Evolutionary conservation across 2,797 vertebrate species (phyloP).

Genomic region (Sorex maritimensis): DNA sequence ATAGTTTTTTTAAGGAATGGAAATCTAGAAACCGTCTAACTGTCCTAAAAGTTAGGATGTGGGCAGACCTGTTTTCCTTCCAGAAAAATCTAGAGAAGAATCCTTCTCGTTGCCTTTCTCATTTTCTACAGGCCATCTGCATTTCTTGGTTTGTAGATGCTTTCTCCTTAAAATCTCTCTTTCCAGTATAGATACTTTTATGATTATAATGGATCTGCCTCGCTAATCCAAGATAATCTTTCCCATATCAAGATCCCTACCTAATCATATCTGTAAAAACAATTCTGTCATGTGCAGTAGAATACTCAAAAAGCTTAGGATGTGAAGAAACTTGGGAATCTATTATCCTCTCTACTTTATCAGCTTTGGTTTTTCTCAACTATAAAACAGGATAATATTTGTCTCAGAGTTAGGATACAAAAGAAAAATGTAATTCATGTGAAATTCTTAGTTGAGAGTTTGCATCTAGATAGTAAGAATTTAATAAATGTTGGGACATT

Average conservation of each 20-base stretch:
- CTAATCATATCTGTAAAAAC: conserved; percentile 15
- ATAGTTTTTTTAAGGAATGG: background rate
- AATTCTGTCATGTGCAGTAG: background rate
- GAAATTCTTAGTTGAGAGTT: conserved; percentile 27
- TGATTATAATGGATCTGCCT: background rate
- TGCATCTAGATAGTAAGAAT: background rate
- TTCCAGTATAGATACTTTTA: background rate
- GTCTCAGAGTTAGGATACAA: conserved; percentile 11
- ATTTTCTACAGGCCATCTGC: background rate
- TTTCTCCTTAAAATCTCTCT: background rate
- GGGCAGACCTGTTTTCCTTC: background rate
- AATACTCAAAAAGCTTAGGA: background rate
- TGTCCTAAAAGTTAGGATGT: background rate
- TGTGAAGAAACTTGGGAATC: accelerated
- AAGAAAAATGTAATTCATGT: conserved; percentile 9
- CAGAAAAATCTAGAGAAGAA: background rate
- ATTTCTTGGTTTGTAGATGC: background rate
- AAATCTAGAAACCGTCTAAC: background rate
- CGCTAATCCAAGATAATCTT: background rate
- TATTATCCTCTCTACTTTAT: background rate
- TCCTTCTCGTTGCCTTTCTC: background rate
- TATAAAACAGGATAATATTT: background rate
- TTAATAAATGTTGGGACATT: background rate
- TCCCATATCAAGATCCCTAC: background rate
- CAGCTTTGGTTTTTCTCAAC: conserved; percentile 23